phyloP scores from a whole-genome alignment of 2,888 invertebrate species.

The Exocentrus adspersus region DNA sequence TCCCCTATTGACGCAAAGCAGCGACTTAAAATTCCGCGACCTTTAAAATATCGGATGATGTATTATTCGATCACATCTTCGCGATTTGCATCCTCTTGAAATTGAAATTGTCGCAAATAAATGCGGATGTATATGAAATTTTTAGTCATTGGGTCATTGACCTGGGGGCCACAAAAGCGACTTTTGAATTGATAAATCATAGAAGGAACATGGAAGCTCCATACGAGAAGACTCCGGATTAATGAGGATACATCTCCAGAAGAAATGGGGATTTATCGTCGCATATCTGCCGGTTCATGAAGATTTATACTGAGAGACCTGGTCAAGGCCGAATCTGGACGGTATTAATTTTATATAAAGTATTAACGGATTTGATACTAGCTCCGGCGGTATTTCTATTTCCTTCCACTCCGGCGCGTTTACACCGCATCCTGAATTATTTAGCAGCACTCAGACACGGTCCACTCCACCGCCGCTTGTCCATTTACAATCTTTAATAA shows the following conservation, averaged over 20 bases:
- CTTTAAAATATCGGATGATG: conserved; percentile 9
- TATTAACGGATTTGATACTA: no score
- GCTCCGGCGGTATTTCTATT: no score
- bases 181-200: conserved; percentile 55
- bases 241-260: conserved; percentile 65
- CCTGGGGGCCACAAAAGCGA: no score
- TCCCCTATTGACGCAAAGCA: conserved; percentile 2
- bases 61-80: conserved; percentile 1
- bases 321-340: no score
- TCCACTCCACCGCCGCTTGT: conserved; percentile 39
- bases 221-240: conserved; percentile 62
- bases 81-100: conserved; percentile 10
- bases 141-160: conserved; percentile 10
- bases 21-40: conserved; percentile 5
- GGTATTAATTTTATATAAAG: no score
- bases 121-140: conserved; percentile 9
- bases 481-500: conserved; percentile 44
- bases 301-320: conserved; percentile 65
- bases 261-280: conserved; percentile 66
- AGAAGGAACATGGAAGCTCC: conserved; percentile 64
- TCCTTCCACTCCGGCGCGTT: conserved; percentile 7
- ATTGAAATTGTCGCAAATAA: conserved; percentile 12
- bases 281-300: conserved; percentile 64
- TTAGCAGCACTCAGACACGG: conserved; percentile 48
- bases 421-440: conserved; percentile 37